Evolutionary conservation across 2,113 vertebrate species (phyloP).

Genomic region (Procavia capensis): DNA sequence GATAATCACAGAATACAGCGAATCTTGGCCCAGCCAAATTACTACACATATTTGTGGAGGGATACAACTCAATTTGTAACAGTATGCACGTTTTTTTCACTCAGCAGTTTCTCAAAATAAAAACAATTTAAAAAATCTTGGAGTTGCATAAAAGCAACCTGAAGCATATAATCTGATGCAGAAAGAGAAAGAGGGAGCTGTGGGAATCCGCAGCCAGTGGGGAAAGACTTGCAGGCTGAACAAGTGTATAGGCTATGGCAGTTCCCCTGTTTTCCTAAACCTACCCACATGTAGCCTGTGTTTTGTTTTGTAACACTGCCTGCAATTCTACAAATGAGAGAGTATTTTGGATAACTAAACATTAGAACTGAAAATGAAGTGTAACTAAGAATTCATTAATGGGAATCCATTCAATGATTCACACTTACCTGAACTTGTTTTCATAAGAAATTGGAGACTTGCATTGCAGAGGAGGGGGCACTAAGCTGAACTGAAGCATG

Average conservation of each 20-base stretch:
- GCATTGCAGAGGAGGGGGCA: background rate
- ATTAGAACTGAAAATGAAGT: background rate
- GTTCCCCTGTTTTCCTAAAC: background rate
- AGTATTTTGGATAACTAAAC: background rate
- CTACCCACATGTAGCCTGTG: background rate
- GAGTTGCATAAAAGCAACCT: background rate
- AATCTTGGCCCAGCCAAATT: too few relatives aligned
- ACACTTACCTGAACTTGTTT: background rate
- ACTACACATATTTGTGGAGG: too few relatives aligned
- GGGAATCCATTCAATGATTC: background rate
- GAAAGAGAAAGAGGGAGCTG: background rate
- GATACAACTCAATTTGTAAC: too few relatives aligned
- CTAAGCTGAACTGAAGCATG: background rate
- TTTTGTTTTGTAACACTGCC: background rate
- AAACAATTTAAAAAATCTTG: background rate
- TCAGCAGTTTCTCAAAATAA: constrained; percentile 16
- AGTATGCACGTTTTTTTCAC: background rate
- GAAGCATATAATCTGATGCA: background rate
- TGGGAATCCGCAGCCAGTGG: background rate
- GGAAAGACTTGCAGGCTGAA: background rate
- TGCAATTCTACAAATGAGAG: background rate
- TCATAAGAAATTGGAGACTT: background rate
- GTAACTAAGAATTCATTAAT: background rate
- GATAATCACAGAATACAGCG: too few relatives aligned
- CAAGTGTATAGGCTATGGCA: background rate